Conservation (phyloP, 2,888 invertebrate species). For the Lepidochrysops patricia region DNA sequence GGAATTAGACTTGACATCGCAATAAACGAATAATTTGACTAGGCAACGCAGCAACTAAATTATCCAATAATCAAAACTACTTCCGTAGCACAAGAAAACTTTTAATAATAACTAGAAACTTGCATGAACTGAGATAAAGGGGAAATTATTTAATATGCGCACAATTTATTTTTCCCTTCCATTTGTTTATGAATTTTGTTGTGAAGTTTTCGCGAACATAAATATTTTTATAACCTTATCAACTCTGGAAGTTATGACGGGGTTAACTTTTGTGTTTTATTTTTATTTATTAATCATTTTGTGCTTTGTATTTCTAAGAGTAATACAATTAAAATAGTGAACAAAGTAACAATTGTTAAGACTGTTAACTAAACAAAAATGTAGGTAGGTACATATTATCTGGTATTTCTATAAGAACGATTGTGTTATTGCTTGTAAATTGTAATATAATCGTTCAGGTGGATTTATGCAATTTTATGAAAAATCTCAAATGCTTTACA, state of each 20-base stretch:
- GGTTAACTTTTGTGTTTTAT: not conserved
- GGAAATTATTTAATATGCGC: not conserved
- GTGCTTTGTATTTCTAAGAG: too few relatives aligned
- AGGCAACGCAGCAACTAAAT: not conserved
- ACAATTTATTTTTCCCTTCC: not conserved
- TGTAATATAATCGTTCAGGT: too few relatives aligned
- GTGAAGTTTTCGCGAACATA: not conserved
- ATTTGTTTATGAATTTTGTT: constrained; percentile 1
- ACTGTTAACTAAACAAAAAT: too few relatives aligned
- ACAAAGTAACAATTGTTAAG: too few relatives aligned
- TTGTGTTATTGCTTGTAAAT: too few relatives aligned
- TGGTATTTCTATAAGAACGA: too few relatives aligned
- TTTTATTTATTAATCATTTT: not conserved
- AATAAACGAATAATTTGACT: not conserved
- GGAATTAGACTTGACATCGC: too few relatives aligned
- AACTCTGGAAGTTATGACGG: not conserved
- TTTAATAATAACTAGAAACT: not conserved
- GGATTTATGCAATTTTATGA: too few relatives aligned
- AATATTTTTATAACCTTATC: constrained; percentile 3
- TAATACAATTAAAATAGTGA: too few relatives aligned
- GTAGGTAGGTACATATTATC: too few relatives aligned
- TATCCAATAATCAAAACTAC: not conserved
- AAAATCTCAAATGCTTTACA: too few relatives aligned
- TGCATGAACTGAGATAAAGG: not conserved
- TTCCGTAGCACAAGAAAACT: not conserved